phyloP scores from a whole-genome alignment of 2,888 invertebrate genomes.

The Scaptomyza polygonia region DNA sequence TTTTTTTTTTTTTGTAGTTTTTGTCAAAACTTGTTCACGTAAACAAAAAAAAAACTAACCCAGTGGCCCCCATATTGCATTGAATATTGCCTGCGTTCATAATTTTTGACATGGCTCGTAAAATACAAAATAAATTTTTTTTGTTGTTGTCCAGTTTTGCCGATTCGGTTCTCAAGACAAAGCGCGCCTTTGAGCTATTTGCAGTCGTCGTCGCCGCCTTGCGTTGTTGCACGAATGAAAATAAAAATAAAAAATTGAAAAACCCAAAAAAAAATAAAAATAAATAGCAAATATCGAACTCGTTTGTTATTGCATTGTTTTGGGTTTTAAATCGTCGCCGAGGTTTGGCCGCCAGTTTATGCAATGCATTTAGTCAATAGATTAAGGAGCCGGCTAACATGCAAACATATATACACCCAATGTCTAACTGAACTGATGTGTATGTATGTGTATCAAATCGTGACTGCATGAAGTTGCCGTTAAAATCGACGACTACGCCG shows the following conservation, averaged over 20 bases:
- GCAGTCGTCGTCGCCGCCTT: slow-evolving; percentile 38
- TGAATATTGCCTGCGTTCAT: slow-evolving; percentile 59
- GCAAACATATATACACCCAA: slow-evolving; percentile 14
- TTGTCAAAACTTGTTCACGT: slow-evolving; percentile 43
- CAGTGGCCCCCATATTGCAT: slow-evolving; percentile 35
- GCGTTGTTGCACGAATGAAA: slow-evolving; percentile 48
- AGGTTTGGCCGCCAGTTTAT: slow-evolving; percentile 73
- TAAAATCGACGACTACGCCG: slow-evolving; percentile 60
- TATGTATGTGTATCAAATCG: slow-evolving; percentile 60
- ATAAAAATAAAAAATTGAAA: slow-evolving; percentile 24
- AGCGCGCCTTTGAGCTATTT: slow-evolving; percentile 73
- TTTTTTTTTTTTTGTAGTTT: slow-evolving; percentile 27
- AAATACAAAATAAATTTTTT: slow-evolving; percentile 27
- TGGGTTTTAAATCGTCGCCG: slow-evolving; percentile 48
- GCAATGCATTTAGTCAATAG: slow-evolving; percentile 78
- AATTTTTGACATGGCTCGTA: slow-evolving; percentile 65
- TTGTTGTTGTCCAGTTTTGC: slow-evolving; percentile 1
- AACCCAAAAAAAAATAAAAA: slow-evolving; percentile 11
- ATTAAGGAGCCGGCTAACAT: slow-evolving; percentile 63
- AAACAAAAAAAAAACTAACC: slow-evolving; percentile 12
- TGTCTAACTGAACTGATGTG: slow-evolving; percentile 15
- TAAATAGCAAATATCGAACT: no score
- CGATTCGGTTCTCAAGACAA: slow-evolving; percentile 45
- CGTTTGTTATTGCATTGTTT: slow-evolving; percentile 71
- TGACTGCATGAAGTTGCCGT: slow-evolving; percentile 78